These are phyloP conservation scores for Sesia bembeciformis DNA, from an alignment of 2,888 invertebrate species.

Conservation along the genomic window DNA sequence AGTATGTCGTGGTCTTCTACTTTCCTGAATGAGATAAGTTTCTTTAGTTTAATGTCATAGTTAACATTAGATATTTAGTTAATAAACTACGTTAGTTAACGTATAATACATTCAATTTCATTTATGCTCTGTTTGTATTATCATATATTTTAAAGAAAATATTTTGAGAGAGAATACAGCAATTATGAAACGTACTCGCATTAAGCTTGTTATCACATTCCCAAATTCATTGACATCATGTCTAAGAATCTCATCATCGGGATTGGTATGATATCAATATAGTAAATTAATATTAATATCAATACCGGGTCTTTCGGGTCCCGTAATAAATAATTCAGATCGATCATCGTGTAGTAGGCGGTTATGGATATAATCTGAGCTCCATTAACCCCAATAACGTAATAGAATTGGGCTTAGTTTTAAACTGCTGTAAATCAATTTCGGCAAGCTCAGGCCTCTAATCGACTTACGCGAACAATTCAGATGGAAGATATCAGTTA, in stretches of 20 bases:
- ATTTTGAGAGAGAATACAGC: too few species aligned
- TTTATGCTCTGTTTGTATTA: too few species aligned
- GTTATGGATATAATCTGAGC: conserved; percentile 22
- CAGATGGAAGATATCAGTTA: conserved; percentile 32
- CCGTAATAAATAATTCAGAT: conserved; percentile 20
- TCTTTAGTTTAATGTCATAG: too few species aligned
- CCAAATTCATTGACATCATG: neutral
- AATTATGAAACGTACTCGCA: too few species aligned
- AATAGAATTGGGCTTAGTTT: conserved; percentile 46
- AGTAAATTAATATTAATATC: neutral
- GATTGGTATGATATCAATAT: neutral
- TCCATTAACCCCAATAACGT: conserved; percentile 45
- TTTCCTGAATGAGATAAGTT: too few species aligned
- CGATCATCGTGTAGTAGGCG: conserved; percentile 13
- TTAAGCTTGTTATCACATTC: too few species aligned
- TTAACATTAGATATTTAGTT: too few species aligned
- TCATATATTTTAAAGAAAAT: too few species aligned
- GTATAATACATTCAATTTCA: too few species aligned
- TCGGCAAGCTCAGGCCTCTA: conserved; percentile 27
- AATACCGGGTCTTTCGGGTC: neutral
- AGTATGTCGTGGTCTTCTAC: too few species aligned
- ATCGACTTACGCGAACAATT: conserved; percentile 41
- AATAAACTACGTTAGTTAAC: too few species aligned
- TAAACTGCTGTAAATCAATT: conserved; percentile 58
- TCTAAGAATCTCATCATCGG: neutral